A percentile compares a stretch with the other conserved stretches of the same genome.
Evolutionary conservation across 2,113 vertebrate genomes (phyloP).

Genomic region (Pagrus major): DNA sequence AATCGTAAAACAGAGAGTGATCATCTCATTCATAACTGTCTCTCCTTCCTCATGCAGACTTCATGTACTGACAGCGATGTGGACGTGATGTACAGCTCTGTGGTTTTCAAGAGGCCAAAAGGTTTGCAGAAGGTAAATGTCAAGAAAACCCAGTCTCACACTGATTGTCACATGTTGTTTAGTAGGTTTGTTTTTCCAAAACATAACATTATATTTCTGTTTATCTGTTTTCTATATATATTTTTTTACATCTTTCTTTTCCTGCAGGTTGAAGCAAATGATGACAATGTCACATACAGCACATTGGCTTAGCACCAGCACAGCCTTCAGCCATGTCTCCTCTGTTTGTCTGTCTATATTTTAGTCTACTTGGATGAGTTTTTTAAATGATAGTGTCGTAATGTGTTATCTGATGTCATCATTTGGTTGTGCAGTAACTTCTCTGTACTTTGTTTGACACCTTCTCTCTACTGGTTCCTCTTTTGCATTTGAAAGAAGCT

Average conservation of each 20-base stretch:
- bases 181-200: neutral
- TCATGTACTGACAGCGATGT: neutral
- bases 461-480: neutral
- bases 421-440: too few relatives aligned
- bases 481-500: neutral
- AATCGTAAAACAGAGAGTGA: neutral
- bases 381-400: too few relatives aligned
- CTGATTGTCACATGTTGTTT: neutral
- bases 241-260: neutral
- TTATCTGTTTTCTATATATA: neutral
- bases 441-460: neutral
- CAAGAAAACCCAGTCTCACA: neutral
- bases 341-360: too few relatives aligned
- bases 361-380: too few relatives aligned
- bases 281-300: neutral
- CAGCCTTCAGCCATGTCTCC: neutral
- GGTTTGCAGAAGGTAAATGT: neutral
- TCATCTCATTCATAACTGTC: neutral
- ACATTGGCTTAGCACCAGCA: neutral
- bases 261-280: neutral
- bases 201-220: neutral
- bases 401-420: too few relatives aligned
- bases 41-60: neutral
- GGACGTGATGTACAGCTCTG: neutral
- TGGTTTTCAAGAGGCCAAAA: neutral